Evolutionary conservation across 2,113 vertebrate genomes (phyloP).

Genomic region (Phrynosoma blainvillii): DNA sequence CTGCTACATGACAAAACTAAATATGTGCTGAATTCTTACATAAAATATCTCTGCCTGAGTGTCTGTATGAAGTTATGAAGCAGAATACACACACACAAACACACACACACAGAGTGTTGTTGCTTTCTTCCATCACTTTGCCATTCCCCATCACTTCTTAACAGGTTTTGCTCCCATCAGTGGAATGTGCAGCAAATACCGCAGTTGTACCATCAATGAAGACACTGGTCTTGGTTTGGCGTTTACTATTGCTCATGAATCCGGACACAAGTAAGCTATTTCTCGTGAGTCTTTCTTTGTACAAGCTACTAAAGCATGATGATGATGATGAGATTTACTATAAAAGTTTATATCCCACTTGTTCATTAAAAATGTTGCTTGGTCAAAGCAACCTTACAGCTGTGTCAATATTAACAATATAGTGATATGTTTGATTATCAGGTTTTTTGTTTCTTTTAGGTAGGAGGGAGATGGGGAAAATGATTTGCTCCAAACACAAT

Average conservation of each 20-base stretch:
- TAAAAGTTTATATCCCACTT: not conserved
- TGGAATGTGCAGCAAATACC: constrained; percentile 98
- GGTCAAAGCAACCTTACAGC: no score
- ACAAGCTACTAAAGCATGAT: not conserved
- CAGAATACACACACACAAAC: not conserved
- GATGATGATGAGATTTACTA: not conserved
- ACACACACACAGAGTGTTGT: not conserved
- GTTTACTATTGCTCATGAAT: constrained; percentile 98
- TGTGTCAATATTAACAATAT: no score
- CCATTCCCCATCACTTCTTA: not conserved
- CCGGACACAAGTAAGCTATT: constrained; percentile 93
- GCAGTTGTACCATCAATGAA: constrained; percentile 98
- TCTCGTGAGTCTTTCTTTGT: not conserved
- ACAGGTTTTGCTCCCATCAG: constrained; percentile 97
- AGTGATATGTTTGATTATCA: no score
- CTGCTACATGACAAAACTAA: constrained; percentile 23
- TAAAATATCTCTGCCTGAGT: not conserved
- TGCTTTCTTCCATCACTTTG: constrained; percentile 41
- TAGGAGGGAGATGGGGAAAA: not conserved
- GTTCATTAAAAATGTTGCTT: no score
- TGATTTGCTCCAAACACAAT: not conserved
- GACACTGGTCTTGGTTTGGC: constrained; percentile 96
- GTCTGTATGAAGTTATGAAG: not conserved
- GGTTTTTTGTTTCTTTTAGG: not conserved
- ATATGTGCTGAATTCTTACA: not conserved